These are phyloP conservation scores for Limanda limanda DNA, from an alignment of 2,113 vertebrate genomes.

Conservation along the genomic window DNA sequence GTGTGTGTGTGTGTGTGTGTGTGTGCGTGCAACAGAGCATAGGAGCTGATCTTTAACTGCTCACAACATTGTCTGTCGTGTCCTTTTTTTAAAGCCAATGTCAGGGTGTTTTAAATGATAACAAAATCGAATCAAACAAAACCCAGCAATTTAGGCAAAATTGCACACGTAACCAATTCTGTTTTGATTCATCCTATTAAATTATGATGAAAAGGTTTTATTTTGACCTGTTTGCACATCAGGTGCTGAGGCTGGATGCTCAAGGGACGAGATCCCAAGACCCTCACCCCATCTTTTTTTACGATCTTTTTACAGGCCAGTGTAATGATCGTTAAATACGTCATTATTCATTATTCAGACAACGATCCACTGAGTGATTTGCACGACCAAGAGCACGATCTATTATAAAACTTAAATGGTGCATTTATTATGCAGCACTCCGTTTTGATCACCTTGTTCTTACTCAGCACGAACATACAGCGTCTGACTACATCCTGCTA, in stretches of 20 bases:
- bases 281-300: too few relatives aligned
- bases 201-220: neutral
- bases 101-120: neutral
- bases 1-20: conserved; percentile 30
- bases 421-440: neutral
- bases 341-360: neutral
- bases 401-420: neutral
- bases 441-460: neutral
- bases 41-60: conserved; percentile 31
- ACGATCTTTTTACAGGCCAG: neutral
- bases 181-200: too few relatives aligned
- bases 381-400: neutral
- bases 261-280: too few relatives aligned
- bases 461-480: neutral
- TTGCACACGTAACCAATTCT: neutral
- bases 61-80: conserved; percentile 16
- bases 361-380: neutral
- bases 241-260: too few relatives aligned
- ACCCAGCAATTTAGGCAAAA: neutral
- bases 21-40: conserved; percentile 22
- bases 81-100: conserved; percentile 1
- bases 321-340: neutral
- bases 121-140: neutral
- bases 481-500: too few relatives aligned
- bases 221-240: too few relatives aligned